Conservation (phyloP, 1,140 invertebrate genomes). For the Dreissena rostriformis region DNA sequence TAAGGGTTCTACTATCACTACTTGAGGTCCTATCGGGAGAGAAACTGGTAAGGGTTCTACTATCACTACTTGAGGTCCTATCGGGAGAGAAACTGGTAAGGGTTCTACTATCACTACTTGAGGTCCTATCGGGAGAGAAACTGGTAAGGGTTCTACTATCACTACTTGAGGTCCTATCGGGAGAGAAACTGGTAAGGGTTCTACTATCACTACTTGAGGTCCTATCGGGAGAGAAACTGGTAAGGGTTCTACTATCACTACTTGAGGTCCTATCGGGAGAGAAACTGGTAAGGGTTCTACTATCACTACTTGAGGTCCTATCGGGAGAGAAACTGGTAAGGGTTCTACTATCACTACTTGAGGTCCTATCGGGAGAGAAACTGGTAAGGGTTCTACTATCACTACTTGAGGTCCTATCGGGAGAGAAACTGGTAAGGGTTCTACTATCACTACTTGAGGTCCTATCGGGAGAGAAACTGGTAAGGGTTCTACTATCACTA, state of each 20-base stretch:
- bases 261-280: slow-evolving; percentile 93
- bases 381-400: slow-evolving; percentile 89
- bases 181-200: no score
- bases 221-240: slow-evolving; percentile 91
- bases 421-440: no score
- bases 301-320: slow-evolving; percentile 92
- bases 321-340: no score
- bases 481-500: slow-evolving; percentile 89
- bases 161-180: slow-evolving; percentile 92
- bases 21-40: slow-evolving; percentile 93
- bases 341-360: slow-evolving; percentile 90
- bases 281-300: no score
- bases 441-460: slow-evolving; percentile 92
- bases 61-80: slow-evolving; percentile 92
- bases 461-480: slow-evolving; percentile 91
- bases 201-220: slow-evolving; percentile 92
- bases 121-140: slow-evolving; percentile 92
- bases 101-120: slow-evolving; percentile 90
- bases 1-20: slow-evolving; percentile 89
- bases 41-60: no score
- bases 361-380: slow-evolving; percentile 92
- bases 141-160: slow-evolving; percentile 89
- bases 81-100: no score
- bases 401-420: slow-evolving; percentile 92
- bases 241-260: slow-evolving; percentile 89